Evolutionary conservation across 2,797 vertebrate genomes (phyloP), one percentile per base, ranked within the genome.

Genomic region (Poecilia wingei): DNA sequence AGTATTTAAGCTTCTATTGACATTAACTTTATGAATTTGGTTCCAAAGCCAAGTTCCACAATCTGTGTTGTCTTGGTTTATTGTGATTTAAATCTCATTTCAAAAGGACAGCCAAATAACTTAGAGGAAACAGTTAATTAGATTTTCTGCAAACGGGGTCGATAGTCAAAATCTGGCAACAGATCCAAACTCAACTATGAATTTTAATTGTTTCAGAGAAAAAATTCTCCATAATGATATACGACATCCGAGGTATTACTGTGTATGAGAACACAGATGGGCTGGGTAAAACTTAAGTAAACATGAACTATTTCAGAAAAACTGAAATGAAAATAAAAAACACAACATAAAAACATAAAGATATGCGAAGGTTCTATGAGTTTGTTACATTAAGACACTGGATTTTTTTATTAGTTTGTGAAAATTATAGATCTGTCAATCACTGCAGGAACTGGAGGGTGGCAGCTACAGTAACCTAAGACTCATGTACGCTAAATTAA

Each of bases 1-100:
- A 45, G 39, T 70, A 25, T 59, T 61, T 75, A 25, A 43, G 20
- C 3, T 71, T 31, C 36, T 43, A 45, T 31, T 71, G 66, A 45
- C 31, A 43, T 41, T 43, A 55, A 77, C 47, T 13, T 43, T 43
- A 71, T 77, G 49, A 16, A 70, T 55, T 77, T 53, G 28, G 39
- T 55, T 70, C 36, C n/a, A 55, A 70, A 70, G 47, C 33, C 33
- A 69, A 51, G 39, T 69, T 31, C 22, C 61, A 53, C 64, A 28
- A 77, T 77, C 18, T 55, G 66, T 70, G 47, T 22, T 43, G 66
- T n/a, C 66, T 43, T 39, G 28, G n/a, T 9, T 46, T 10, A 46
- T 47, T 75, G n/a, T 41, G 36, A 9, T 70, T 31, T 25, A 41
- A 53, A 70, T 53, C 14, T 8, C 3, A 43, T 14, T 39, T 76